These are phyloP conservation scores for Prunella strophiata DNA, from an alignment of 2,797 vertebrate species.

Conservation along the genomic window DNA sequence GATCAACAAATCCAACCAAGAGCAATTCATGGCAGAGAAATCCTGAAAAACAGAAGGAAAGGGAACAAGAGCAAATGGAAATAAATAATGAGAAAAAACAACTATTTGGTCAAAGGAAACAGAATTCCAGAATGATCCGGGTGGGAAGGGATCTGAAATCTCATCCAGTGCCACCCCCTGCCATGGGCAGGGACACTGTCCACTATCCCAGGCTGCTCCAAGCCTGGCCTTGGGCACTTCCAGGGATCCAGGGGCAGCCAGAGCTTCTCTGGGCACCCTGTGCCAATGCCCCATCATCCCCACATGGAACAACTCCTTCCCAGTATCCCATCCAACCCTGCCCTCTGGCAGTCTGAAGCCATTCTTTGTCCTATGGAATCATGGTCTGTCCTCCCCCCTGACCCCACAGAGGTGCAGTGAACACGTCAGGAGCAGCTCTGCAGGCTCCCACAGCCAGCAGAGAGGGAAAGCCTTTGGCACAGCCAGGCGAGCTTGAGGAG, in stretches of 20 bases:
- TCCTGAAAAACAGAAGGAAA: background rate
- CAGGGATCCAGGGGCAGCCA: background rate
- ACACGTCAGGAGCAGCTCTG: background rate
- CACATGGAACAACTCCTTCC: background rate
- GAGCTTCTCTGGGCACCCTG: background rate
- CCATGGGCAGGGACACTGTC: background rate
- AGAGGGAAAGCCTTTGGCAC: background rate
- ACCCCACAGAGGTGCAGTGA: background rate
- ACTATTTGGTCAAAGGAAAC: background rate
- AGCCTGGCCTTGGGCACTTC: background rate
- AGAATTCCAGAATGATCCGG: background rate
- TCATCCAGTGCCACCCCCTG: background rate
- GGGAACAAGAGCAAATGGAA: background rate
- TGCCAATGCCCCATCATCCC: background rate
- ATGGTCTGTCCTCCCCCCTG: background rate
- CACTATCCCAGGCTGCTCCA: rapidly evolving
- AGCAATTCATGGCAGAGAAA: background rate
- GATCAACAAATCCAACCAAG: background rate
- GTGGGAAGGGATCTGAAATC: background rate
- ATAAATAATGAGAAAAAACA: background rate
- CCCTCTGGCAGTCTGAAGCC: background rate
- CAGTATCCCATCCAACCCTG: background rate
- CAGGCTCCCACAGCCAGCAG: background rate
- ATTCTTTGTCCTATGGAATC: background rate
- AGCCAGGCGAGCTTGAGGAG: background rate